Percentiles rank a stretch among this genome's conserved stretches.
Conservation (phyloP, 2,113 vertebrate species). For the Mustela lutreola region DNA sequence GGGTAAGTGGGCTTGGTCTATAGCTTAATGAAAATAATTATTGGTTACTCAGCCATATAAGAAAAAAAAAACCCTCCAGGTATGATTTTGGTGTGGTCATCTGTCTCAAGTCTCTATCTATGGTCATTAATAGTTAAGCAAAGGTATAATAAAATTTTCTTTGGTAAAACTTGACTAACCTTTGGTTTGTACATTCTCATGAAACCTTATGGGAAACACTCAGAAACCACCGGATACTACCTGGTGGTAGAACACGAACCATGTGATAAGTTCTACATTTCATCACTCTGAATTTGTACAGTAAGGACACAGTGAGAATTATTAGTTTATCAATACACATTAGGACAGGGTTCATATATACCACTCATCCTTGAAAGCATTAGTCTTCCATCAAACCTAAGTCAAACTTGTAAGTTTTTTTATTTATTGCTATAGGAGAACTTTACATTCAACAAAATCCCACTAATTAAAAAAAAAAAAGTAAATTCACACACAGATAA, state of each 20-base stretch:
- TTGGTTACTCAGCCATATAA: slow-evolving; percentile 51
- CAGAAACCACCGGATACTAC: background rate
- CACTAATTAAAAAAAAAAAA: background rate
- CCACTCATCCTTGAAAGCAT: background rate
- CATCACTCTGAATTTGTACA: background rate
- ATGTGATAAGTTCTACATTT: background rate
- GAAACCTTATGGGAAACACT: background rate
- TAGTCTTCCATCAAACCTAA: background rate
- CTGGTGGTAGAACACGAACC: background rate
- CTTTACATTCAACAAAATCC: background rate
- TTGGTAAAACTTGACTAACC: background rate
- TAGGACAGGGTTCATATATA: background rate
- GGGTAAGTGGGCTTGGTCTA: background rate
- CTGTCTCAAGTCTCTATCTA: background rate
- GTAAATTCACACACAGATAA: slow-evolving; percentile 43
- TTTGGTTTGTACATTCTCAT: background rate
- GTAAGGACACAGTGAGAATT: background rate
- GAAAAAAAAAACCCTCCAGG: background rate
- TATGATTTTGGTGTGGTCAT: background rate
- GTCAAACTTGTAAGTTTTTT: slow-evolving; percentile 53
- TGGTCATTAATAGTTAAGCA: background rate
- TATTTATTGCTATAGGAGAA: slow-evolving; percentile 10
- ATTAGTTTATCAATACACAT: background rate
- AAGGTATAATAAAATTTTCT: slow-evolving; percentile 17
- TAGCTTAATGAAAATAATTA: slow-evolving; percentile 65